phyloP scores from a whole-genome alignment of 2,888 invertebrate genomes.

The Gonocerus acuteangulatus region DNA sequence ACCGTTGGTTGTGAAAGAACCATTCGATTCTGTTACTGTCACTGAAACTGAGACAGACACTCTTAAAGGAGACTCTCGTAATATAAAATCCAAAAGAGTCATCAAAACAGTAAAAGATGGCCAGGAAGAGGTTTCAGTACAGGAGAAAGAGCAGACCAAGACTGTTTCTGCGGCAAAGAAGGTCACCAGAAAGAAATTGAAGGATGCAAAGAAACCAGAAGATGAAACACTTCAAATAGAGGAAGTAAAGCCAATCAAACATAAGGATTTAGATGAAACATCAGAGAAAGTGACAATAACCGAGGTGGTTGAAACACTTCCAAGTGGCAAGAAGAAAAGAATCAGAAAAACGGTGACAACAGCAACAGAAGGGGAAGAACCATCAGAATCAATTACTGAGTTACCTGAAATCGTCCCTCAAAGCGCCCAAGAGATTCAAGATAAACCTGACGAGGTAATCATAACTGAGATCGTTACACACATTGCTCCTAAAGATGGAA shows the following conservation, averaged over 20 bases:
- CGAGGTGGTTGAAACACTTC: constrained; percentile 36
- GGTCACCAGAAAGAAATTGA: no score
- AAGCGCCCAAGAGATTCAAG: constrained; percentile 41
- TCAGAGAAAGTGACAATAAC: constrained; percentile 29
- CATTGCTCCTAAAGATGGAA: constrained; percentile 43
- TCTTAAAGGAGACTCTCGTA: constrained; percentile 26
- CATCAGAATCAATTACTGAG: background rate
- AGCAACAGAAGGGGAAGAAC: constrained; percentile 19
- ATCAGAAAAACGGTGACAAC: background rate
- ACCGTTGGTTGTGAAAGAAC: background rate
- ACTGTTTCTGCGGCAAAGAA: no score
- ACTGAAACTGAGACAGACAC: constrained; percentile 37
- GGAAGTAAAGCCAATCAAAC: no score
- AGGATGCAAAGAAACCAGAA: no score
- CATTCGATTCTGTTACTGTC: constrained; percentile 16
- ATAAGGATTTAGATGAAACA: no score
- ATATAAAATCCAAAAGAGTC: constrained; percentile 20
- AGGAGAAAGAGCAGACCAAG: no score
- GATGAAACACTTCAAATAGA: no score
- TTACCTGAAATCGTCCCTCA: constrained; percentile 25
- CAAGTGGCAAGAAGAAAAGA: constrained; percentile 36
- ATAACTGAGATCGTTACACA: no score
- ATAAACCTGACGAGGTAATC: constrained; percentile 45
- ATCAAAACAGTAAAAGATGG: constrained; percentile 29
- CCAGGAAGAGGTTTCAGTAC: no score